Conservation (phyloP, 2,888 invertebrate species). For the Chrysina gloriosa region DNA sequence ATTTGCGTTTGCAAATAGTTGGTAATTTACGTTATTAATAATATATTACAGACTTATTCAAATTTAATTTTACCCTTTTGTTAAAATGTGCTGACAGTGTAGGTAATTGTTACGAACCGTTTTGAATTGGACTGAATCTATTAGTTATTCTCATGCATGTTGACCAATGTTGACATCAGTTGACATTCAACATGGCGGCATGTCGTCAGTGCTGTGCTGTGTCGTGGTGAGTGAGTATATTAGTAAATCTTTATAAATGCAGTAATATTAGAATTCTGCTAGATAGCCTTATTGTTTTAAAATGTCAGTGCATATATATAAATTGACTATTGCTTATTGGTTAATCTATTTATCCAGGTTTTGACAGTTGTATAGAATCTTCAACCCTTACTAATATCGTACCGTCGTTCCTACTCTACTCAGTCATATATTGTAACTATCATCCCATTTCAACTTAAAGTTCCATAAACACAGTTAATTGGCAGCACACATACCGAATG, state of each 20-base stretch:
- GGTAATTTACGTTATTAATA: not conserved
- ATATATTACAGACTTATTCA: slow-evolving; percentile 11
- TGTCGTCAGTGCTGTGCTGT: slow-evolving; percentile 97
- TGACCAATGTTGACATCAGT: slow-evolving; percentile 81
- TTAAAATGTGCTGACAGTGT: not conserved
- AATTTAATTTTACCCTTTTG: slow-evolving; percentile 9
- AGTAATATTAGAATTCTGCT: slow-evolving; percentile 20
- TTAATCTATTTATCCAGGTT: slow-evolving; percentile 25
- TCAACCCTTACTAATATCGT: slow-evolving; percentile 55
- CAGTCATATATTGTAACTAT: slow-evolving; percentile 46
- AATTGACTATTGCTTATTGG: slow-evolving; percentile 1
- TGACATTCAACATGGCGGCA: slow-evolving; percentile 95
- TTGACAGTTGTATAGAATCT: slow-evolving; percentile 39
- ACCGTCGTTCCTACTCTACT: slow-evolving; percentile 58
- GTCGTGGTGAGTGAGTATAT: slow-evolving; percentile 85
- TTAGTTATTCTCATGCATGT: slow-evolving; percentile 66
- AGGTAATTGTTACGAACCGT: slow-evolving; percentile 42
- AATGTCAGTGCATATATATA: slow-evolving; percentile 5
- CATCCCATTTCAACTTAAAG: slow-evolving; percentile 2
- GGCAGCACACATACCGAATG: not conserved
- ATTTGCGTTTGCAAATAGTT: slow-evolving; percentile 34
- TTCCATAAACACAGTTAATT: not conserved
- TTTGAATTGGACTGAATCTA: slow-evolving; percentile 51
- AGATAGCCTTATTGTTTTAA: slow-evolving; percentile 35
- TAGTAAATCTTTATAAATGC: slow-evolving; percentile 42